These are phyloP conservation scores for Crenichthys baileyi DNA, from an alignment of 2,797 vertebrate species.

Conservation along the genomic window DNA sequence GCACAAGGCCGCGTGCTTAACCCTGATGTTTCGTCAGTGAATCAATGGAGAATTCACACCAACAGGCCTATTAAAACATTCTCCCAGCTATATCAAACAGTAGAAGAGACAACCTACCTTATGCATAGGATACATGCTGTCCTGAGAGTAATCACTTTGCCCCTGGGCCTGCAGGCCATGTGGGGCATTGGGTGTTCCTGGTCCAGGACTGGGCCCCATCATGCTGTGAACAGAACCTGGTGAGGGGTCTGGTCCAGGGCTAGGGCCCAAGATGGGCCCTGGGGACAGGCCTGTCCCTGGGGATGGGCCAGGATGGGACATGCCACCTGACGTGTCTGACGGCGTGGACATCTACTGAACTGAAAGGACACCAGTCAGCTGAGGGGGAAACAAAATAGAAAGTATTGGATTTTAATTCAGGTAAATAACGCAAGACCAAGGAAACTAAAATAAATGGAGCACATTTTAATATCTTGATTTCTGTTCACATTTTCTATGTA, in stretches of 20 bases:
- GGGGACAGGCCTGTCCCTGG: conserved; percentile 94
- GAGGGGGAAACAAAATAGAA: not conserved
- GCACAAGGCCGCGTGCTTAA: no score
- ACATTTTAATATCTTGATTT: not conserved
- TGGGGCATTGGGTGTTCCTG: conserved; percentile 90
- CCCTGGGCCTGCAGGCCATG: conserved; percentile 89
- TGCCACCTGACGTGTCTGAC: conserved; percentile 88
- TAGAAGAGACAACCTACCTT: conserved; percentile 81
- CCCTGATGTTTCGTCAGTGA: not conserved
- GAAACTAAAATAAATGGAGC: not conserved
- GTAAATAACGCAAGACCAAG: not conserved
- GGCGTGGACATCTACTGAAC: conserved; percentile 91
- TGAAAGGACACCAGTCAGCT: conserved; percentile 48
- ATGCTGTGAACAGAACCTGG: conserved; percentile 97
- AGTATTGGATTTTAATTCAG: not conserved
- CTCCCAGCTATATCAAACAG: not conserved
- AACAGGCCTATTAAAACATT: not conserved
- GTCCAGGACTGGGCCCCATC: conserved; percentile 94
- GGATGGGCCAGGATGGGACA: conserved; percentile 96
- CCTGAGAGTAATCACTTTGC: conserved; percentile 89
- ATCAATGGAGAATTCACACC: not conserved
- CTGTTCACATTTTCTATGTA: not conserved
- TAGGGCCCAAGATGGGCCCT: conserved; percentile 94
- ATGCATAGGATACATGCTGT: conserved; percentile 91
- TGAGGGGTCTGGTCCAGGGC: conserved; percentile 95